A percentile compares a stretch with the other conserved stretches of the same genome.
Conservation (phyloP, 2,888 invertebrate species). For the Cephus sareptanus region DNA sequence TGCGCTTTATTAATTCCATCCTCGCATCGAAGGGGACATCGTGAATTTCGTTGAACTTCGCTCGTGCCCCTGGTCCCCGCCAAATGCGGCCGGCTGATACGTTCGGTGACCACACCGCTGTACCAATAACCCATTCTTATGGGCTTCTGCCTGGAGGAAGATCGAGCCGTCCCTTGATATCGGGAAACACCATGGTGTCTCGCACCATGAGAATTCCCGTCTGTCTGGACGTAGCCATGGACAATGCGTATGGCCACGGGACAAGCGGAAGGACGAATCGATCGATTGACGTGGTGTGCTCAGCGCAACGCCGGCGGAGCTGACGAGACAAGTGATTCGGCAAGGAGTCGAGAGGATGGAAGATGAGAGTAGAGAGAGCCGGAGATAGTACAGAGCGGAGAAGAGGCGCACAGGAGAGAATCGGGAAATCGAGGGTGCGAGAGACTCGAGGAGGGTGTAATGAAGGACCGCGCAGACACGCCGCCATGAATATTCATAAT, state of each 20-base stretch:
- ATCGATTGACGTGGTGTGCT: slow-evolving; percentile 59
- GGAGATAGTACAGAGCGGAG: slow-evolving; percentile 14
- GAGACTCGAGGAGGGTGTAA: slow-evolving; percentile 55
- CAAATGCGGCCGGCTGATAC: slow-evolving; percentile 47
- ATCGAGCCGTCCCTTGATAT: not conserved
- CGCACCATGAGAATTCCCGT: slow-evolving; percentile 9
- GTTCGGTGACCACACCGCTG: slow-evolving; percentile 7
- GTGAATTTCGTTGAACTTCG: slow-evolving; percentile 42
- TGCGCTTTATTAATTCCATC: slow-evolving; percentile 65
- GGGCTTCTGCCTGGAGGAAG: not conserved
- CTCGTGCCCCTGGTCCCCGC: slow-evolving; percentile 26
- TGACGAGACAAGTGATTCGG: not conserved
- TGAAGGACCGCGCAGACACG: slow-evolving; percentile 65
- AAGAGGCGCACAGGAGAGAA: slow-evolving; percentile 31
- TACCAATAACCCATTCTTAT: not conserved
- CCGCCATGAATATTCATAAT: slow-evolving; percentile 67
- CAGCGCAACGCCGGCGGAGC: not conserved
- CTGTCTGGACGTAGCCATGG: slow-evolving; percentile 13
- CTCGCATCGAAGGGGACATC: slow-evolving; percentile 36
- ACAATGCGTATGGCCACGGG: not conserved
- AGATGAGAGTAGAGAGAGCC: slow-evolving; percentile 11
- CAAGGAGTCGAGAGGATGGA: slow-evolving; percentile 13
- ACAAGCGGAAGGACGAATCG: not conserved
- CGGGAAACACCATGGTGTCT: not conserved
- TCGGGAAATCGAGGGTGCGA: slow-evolving; percentile 35